phyloP scores from a whole-genome alignment of 1,140 invertebrate species.

The Drosophila nannoptera region DNA sequence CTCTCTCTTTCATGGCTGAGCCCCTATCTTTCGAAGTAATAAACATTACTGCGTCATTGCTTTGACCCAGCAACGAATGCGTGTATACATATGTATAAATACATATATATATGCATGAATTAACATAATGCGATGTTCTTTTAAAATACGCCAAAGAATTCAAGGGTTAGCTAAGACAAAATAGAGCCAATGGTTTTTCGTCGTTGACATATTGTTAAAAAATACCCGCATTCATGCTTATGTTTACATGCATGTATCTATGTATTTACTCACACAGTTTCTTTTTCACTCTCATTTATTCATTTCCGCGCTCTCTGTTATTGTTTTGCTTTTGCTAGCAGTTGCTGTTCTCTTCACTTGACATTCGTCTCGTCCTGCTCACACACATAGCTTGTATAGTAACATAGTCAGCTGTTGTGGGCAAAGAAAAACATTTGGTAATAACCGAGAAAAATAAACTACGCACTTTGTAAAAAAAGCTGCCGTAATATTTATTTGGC shows the following conservation, averaged over 20 bases:
- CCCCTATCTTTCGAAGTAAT: conserved; percentile 4
- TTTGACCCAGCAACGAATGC: conserved; percentile 11
- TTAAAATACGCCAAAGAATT: background rate
- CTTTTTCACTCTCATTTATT: conserved; percentile 36
- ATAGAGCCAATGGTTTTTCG: conserved; percentile 22
- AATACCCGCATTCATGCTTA: background rate
- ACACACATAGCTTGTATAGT: conserved; percentile 5
- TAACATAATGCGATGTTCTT: background rate
- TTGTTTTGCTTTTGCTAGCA: conserved; percentile 70
- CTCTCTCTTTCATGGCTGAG: conserved; percentile 16
- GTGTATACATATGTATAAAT: background rate
- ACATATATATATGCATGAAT: background rate
- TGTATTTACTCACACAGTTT: conserved; percentile 9
- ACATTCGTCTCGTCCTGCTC: conserved; percentile 40
- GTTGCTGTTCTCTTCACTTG: conserved; percentile 30
- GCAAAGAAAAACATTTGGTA: conserved; percentile 24
- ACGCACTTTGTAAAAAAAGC: conserved; percentile 33
- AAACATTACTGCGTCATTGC: conserved; percentile 43
- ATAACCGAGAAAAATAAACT: conserved; percentile 18
- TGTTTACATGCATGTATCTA: background rate
- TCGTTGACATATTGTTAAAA: conserved; percentile 9
- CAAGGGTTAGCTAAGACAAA: conserved; percentile 15
- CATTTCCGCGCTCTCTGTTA: conserved; percentile 62
- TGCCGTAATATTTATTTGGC: conserved; percentile 22
- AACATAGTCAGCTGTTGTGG: conserved; percentile 36